phyloP scores from a whole-genome alignment of 2,113 vertebrate genomes.

The Plestiodon gilberti region DNA sequence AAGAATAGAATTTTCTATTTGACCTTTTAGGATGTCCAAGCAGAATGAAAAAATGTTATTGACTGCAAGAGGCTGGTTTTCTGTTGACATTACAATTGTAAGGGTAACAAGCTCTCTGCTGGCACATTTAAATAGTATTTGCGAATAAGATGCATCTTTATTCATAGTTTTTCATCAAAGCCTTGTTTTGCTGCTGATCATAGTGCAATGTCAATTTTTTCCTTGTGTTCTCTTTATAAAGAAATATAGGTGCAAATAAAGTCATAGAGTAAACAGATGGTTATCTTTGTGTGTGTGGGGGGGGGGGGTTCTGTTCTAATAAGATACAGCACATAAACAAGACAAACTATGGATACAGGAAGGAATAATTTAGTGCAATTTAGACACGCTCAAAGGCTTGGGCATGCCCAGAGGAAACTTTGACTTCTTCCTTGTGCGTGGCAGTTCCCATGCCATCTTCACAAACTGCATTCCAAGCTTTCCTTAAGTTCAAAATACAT shows the following conservation, averaged over 20 bases:
- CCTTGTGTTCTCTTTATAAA: neutral
- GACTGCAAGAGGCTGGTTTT: constrained; percentile 49
- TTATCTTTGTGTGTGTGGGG: neutral
- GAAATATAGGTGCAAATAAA: neutral
- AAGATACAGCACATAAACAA: neutral
- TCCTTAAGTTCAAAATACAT: too few relatives aligned
- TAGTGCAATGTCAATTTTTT: neutral
- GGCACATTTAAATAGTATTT: constrained; percentile 34
- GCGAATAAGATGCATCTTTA: constrained; percentile 9
- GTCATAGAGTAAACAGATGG: neutral
- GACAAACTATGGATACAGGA: neutral
- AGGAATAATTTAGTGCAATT: too few relatives aligned
- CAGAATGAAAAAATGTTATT: constrained; percentile 60
- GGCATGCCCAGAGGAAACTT: too few relatives aligned
- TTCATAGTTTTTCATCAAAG: constrained; percentile 29
- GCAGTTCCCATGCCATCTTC: too few relatives aligned
- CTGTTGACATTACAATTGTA: constrained; percentile 60
- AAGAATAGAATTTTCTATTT: constrained; percentile 53
- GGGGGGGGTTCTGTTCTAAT: neutral
- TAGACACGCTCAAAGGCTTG: too few relatives aligned
- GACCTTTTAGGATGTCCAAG: constrained; percentile 62
- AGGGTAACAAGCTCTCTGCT: constrained; percentile 55
- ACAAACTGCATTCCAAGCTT: too few relatives aligned
- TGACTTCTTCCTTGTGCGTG: too few relatives aligned
- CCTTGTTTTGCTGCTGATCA: constrained; percentile 1